Evolutionary conservation across 2,113 vertebrate genomes (phyloP), one percentile per base, ranked within the genome.

Genomic region (Oncorhynchus kisutch): DNA sequence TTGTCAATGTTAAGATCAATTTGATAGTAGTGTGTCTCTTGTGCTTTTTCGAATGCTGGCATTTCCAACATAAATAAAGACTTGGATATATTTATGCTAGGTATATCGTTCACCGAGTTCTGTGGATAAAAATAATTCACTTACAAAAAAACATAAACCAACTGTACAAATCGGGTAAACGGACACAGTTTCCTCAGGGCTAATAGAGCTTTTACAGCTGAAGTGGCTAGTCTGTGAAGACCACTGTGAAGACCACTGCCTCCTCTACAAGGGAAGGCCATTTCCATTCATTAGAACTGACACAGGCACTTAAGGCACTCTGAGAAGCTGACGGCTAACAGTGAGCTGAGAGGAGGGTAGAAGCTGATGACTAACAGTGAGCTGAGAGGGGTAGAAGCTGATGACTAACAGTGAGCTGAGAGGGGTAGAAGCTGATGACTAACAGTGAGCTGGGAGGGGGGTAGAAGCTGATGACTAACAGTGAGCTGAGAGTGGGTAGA

Each of bases 221-320:
- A 94, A 92, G 93, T 90, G 90, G 94, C 95, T 92, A 87, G 94
- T 92, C 91, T 90, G 88, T 86, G 88, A 91, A 94, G 94, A 39
- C 39, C 62, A 25, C 91, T 90, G 88, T 86, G 88, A 91, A 94
- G 94, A 39, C 39, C 62, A 25, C 39, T 94, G 91, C 92, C 93
- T 89, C 86, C 91, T 92, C 90, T 83, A 88, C 91, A 91, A 90
- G 91, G 86, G 85, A 79, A 93, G 93, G 93, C 93, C 91, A 94
- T 94, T 94, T 94, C 94, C 95, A 95, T 96, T 96, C 95, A 96
- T 96, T 95, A 94, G 88, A 88, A 83, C 88, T 89, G 95, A 94
- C 94, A 94, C 90, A 90, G 93, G 94, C 95, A 96, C 96, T 96
- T 94, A 39, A 74, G 93, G 90, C 91, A 91, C 92, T 95, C 92